Conservation (phyloP, 2,113 vertebrate genomes). For the Seriola quinqueradiata region DNA sequence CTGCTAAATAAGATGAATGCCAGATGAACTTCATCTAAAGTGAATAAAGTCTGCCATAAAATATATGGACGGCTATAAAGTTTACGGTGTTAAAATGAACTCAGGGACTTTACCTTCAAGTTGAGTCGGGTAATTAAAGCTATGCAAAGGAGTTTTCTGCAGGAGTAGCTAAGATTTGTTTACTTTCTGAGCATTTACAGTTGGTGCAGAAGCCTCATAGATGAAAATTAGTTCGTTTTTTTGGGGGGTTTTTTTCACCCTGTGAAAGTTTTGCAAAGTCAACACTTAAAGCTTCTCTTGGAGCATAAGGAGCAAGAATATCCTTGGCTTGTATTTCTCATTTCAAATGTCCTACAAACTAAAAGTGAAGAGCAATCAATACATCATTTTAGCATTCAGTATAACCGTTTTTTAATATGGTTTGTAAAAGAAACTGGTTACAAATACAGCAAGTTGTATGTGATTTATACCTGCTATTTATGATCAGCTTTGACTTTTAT, state of each 20-base stretch:
- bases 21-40: conserved; percentile 10
- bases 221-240: background rate
- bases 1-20: conserved; percentile 9
- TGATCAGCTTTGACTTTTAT: too few species aligned
- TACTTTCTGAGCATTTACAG: conserved; percentile 17
- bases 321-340: background rate
- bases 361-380: background rate
- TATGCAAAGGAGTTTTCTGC: conserved; percentile 40
- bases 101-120: conserved; percentile 35
- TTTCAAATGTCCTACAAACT: background rate
- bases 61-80: conserved; percentile 45
- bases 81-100: conserved; percentile 59
- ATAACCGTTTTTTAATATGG: too few species aligned
- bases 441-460: background rate
- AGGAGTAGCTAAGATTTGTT: conserved; percentile 32
- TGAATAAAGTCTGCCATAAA: conserved; percentile 41
- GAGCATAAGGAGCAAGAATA: background rate
- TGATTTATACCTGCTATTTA: background rate
- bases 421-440: background rate
- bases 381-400: background rate
- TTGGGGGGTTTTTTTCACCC: background rate
- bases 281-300: conserved; percentile 8
- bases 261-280: conserved; percentile 34
- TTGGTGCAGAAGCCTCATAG: conserved; percentile 28
- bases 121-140: conserved; percentile 52